Evolutionary conservation across 2,797 vertebrate species (phyloP), one percentile per base, ranked within the genome.

Genomic region (Tinamus major): DNA sequence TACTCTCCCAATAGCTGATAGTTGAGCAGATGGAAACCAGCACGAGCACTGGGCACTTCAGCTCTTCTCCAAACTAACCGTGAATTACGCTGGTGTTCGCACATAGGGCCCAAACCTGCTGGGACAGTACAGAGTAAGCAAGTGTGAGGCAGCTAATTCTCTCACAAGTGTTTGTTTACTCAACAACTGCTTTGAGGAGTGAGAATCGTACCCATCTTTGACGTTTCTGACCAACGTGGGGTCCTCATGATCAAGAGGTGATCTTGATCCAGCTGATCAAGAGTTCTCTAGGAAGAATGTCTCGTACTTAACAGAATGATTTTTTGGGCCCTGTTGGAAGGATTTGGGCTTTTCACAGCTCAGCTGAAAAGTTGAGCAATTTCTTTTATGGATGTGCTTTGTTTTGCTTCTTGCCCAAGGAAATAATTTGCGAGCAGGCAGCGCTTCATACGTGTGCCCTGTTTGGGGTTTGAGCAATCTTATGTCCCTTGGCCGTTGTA

Each of bases 131-230:
- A 80, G 78, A 69, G 42, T 0, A 2, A 90, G 64, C 2, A 2
- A 90, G 51, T 0, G 0, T 59, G n/a, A 85, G 56, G 80, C 80
- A 87, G 44, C 69, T 91, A 91, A 91, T 95, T 80, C 74, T 93
- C 26, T 41, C 74, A 55, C 67, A 90, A 85, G 69, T 79, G 58
- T 89, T 87, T 53, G 46, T 91, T 90, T 74, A 63, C 70, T 92
- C 64, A 65, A 17, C 85, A 91, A 67, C 86, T 93, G 67, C 80
- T 81, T 90, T 62, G 27, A 6, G 41, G 35, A 94, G 90, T 94
- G 91, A 82, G 63, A 85, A 58, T 49, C 21, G 2, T 79, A 51
- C 61, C 49, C 9, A 1, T 74, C 31, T 44, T 48, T 70, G 67
- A 29, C 70, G 31, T 21, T 46, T 51, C 88, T 91, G 77, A 76